phyloP scores from a whole-genome alignment of 2,888 invertebrate genomes.

The Drosophila testacea region DNA sequence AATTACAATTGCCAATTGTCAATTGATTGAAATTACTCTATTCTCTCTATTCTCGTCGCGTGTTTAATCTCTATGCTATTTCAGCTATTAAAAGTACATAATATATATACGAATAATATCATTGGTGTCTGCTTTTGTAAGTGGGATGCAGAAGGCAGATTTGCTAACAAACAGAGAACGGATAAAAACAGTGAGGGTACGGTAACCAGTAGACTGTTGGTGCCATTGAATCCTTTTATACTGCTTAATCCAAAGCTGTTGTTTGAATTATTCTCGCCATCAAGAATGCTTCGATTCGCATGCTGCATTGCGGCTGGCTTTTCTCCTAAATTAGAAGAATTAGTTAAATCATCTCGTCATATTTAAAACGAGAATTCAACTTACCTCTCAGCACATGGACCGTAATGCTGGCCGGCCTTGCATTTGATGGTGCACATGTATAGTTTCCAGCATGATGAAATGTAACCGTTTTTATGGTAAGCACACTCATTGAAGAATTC shows the following conservation, averaged over 20 bases:
- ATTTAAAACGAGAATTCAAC: slow-evolving; percentile 3
- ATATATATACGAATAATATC: slow-evolving; percentile 49
- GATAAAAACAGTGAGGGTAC: slow-evolving; percentile 49
- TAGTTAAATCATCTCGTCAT: not conserved
- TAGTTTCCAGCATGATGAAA: slow-evolving; percentile 91
- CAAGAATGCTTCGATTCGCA: slow-evolving; percentile 83
- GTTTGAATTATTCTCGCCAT: slow-evolving; percentile 76
- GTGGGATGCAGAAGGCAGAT: slow-evolving; percentile 36
- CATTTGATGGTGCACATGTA: slow-evolving; percentile 92
- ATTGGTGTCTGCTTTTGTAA: slow-evolving; percentile 38
- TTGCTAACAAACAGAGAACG: slow-evolving; percentile 49
- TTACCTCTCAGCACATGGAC: slow-evolving; percentile 90
- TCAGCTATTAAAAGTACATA: slow-evolving; percentile 64
- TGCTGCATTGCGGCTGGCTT: slow-evolving; percentile 85
- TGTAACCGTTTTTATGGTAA: slow-evolving; percentile 89
- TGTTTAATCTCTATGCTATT: slow-evolving; percentile 36
- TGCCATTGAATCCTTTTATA: slow-evolving; percentile 64
- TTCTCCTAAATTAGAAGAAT: slow-evolving; percentile 73
- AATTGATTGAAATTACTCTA: slow-evolving; percentile 56
- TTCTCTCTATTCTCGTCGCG: slow-evolving; percentile 6
- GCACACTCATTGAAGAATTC: slow-evolving; percentile 86
- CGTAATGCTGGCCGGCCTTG: slow-evolving; percentile 90
- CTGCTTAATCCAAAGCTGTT: slow-evolving; percentile 59
- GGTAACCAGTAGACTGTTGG: slow-evolving; percentile 32
- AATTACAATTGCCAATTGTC: slow-evolving; percentile 48